Conservation (phyloP, 2,797 vertebrate species). For the Gadopsis marmoratus region DNA sequence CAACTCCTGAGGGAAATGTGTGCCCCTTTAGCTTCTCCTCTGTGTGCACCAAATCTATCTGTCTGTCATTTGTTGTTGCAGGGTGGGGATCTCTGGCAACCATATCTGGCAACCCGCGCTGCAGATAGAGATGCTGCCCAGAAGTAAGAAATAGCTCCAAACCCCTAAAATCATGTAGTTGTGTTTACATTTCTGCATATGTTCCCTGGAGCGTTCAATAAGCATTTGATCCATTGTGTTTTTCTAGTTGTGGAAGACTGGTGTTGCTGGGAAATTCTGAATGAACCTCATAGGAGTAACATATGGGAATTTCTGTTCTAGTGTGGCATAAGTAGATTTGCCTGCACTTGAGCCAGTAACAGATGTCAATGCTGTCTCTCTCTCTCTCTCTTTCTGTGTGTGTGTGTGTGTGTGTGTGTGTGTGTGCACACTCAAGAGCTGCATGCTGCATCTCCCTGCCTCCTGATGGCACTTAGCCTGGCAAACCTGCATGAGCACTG, state of each 20-base stretch:
- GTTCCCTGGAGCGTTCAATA: not conserved
- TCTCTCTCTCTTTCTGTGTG: conserved; percentile 18
- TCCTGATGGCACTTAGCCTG: conserved; percentile 58
- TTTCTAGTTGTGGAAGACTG: not conserved
- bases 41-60: not conserved
- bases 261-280: conserved; percentile 9
- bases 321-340: conserved; percentile 45
- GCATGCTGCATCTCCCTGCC: conserved; percentile 50
- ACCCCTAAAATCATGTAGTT: not conserved
- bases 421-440: conserved; percentile 53
- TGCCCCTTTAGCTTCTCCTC: not conserved
- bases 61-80: not conserved
- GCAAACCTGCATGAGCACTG: conserved; percentile 61
- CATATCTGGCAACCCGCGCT: not conserved
- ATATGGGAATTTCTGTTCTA: conserved; percentile 45
- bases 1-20: not conserved
- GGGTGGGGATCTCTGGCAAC: not conserved
- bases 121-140: not conserved
- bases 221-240: not conserved
- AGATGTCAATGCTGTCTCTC: conserved; percentile 50
- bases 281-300: conserved; percentile 30
- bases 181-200: not conserved
- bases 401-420: conserved; percentile 20
- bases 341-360: conserved; percentile 54
- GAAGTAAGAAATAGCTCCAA: not conserved